Base-by-base conservation (phyloP, 2,113 vertebrate genomes). In the Malurus alboscapulatus region DNA sequence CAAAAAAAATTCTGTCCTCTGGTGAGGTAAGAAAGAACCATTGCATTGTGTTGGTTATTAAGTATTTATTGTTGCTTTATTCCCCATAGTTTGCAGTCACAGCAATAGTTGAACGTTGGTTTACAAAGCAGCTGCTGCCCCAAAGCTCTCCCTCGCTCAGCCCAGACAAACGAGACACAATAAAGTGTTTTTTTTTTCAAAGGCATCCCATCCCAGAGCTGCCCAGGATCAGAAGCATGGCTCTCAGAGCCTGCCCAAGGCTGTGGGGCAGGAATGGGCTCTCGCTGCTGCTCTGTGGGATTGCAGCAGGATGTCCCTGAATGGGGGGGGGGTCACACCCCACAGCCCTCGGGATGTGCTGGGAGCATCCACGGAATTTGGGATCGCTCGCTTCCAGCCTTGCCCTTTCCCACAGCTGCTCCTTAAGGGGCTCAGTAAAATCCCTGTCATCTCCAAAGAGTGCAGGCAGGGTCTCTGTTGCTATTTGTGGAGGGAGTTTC, bases 21-120 rank as follows among this genome's bases (percentile, higher is more conserved):
- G 40, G 42, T 86, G 87, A 91, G 59, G 32, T 63, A 74, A 85
- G 55, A 61, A 66, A 83, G 55, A 75, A 48, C n/a, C 14, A 9
- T 34, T 62, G 48, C 47, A 25, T 92, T 77, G 32, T 78, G 32
- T 66, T 63, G 67, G 44, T 75, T 93, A 68, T 84, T 51, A 85
- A 76, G 62, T 87, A 84, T 90, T 92, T 93, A 62, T 77, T 80
- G 59, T 69, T 88, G 62, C 44, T 90, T 83, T 89, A 88, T 82
- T 90, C 75, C 61, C 63, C 4, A 7, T 21, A 77, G 82, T 90
- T 87, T 91, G 62, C 84, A 89, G 84, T 21, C 82, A 59, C 81
- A 93, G 44, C 48, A 48, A 18, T 40, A 83, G 71, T 3, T 63
- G 75, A 80, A 29, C 0, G 1, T 71, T 48, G 44, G 67, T 45